Percentiles rank a stretch among this genome's conserved stretches.
phyloP scores from a whole-genome alignment of 2,113 vertebrate species.

The Camarhynchus parvulus region DNA sequence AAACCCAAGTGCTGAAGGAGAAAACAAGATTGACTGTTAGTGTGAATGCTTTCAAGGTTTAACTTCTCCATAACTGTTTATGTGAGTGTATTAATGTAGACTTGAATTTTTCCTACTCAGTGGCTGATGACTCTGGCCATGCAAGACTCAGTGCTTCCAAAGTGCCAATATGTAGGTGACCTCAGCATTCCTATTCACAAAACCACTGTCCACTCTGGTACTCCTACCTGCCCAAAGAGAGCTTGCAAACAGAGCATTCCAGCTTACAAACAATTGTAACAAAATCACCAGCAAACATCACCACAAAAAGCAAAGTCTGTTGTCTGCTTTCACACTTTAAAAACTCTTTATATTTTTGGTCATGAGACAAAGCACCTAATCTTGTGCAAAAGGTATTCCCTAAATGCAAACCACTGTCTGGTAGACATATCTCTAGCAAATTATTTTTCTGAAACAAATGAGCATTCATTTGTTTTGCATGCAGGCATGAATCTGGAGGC shows the following conservation, averaged over 20 bases:
- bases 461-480: background rate
- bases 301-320: background rate
- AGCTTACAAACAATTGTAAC: background rate
- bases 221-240: background rate
- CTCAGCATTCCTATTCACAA: background rate
- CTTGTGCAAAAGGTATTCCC: background rate
- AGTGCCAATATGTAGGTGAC: background rate
- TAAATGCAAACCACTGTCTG: background rate
- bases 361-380: background rate
- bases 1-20: background rate
- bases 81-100: background rate
- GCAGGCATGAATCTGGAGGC: background rate
- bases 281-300: background rate
- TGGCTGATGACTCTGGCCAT: background rate
- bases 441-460: background rate
- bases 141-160: background rate
- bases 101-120: background rate
- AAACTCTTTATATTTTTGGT: background rate
- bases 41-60: background rate
- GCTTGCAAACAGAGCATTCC: background rate
- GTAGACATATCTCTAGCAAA: background rate
- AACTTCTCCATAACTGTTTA: background rate
- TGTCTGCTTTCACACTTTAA: background rate
- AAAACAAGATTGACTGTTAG: background rate
- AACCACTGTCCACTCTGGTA: background rate